Conservation (phyloP, 2,113 vertebrate genomes). For the Erythrocercus mccallii region DNA sequence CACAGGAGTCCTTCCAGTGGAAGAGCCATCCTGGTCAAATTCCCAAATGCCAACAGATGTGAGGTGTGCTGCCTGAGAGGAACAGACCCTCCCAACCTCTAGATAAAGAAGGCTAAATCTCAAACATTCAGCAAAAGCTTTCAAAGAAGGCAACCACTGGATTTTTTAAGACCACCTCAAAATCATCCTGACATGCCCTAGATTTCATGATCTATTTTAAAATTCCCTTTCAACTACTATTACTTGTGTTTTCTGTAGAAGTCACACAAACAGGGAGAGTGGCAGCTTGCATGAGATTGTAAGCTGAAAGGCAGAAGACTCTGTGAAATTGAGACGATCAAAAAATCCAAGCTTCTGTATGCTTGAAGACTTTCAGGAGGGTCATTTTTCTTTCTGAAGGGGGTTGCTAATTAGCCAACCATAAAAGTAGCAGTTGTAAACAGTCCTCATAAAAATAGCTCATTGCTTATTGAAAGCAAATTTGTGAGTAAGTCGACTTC, state of each 20-base stretch:
- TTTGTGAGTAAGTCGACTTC: background rate
- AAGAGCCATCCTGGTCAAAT: background rate
- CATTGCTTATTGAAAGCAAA: background rate
- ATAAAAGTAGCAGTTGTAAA: background rate
- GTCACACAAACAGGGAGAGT: background rate
- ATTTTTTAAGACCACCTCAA: conserved; percentile 24
- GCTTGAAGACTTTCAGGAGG: background rate
- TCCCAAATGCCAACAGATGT: background rate
- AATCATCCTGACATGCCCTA: background rate
- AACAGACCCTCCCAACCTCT: background rate
- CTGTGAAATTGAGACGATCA: background rate
- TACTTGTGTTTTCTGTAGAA: background rate
- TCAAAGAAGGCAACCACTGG: background rate
- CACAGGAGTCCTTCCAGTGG: background rate
- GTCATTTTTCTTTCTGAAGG: background rate
- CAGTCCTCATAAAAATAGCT: background rate
- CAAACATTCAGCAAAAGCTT: background rate
- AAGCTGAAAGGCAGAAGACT: background rate
- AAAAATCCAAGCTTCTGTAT: background rate
- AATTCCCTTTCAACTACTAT: conserved; percentile 2
- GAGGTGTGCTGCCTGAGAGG: background rate
- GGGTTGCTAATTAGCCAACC: background rate
- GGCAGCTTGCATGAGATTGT: background rate
- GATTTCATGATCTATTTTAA: conserved; percentile 17
- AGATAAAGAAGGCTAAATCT: background rate